phyloP scores from a whole-genome alignment of 2,888 invertebrate species.

The Sialis fuliginosa region DNA sequence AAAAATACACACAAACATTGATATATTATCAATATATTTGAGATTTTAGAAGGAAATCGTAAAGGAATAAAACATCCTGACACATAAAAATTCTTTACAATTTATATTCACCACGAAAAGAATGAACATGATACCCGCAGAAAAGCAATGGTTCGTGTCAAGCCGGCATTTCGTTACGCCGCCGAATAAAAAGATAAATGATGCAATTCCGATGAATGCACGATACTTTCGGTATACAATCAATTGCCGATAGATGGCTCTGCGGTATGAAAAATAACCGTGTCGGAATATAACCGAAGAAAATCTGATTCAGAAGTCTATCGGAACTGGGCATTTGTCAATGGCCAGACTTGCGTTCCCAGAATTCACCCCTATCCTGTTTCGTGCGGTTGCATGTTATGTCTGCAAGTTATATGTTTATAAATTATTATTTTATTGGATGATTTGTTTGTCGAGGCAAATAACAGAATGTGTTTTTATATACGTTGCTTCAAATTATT shows the following conservation, averaged over 20 bases:
- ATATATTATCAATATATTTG: no score
- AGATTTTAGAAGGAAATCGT: no score
- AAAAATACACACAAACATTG: no score
- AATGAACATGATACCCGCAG: background rate
- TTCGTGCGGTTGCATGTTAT: no score
- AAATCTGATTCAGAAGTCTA: background rate
- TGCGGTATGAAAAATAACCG: background rate
- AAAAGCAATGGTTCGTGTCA: slow-evolving; percentile 4
- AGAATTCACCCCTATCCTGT: no score
- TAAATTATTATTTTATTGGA: no score
- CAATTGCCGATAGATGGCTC: background rate
- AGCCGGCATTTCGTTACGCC: slow-evolving; percentile 1
- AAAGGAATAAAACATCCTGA: no score
- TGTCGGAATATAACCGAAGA: background rate
- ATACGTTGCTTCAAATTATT: no score
- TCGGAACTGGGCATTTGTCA: background rate
- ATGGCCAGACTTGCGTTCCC: background rate
- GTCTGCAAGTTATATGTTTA: no score
- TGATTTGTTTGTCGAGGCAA: no score
- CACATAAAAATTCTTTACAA: no score
- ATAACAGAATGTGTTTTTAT: no score
- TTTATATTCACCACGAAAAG: background rate
- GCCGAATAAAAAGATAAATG: slow-evolving; percentile 5
- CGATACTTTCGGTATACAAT: background rate
- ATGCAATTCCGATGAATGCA: slow-evolving; percentile 5